phyloP scores from a whole-genome alignment of 2,797 vertebrate genomes.

The Mastacembelus armatus region DNA sequence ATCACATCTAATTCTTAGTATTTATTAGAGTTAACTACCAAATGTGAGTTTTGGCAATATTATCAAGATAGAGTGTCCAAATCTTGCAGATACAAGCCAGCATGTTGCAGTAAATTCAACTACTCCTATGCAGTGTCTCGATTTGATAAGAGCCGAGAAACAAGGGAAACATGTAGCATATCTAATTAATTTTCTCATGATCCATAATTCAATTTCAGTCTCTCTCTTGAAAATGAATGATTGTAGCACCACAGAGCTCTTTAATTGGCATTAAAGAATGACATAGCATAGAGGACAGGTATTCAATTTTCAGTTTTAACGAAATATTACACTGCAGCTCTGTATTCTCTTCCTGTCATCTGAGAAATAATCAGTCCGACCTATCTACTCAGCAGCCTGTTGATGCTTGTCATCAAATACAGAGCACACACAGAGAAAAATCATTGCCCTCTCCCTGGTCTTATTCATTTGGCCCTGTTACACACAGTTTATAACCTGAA shows the following conservation, averaged over 20 bases:
- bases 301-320: constrained; percentile 83
- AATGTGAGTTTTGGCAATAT: constrained; percentile 3
- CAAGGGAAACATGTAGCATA: constrained; percentile 64
- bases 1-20: not conserved
- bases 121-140: constrained; percentile 27
- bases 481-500: constrained; percentile 80
- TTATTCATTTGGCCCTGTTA: constrained; percentile 81
- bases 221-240: constrained; percentile 74
- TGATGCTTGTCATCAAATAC: constrained; percentile 80
- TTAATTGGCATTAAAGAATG: constrained; percentile 80
- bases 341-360: constrained; percentile 78
- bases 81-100: constrained; percentile 3
- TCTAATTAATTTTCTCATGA: constrained; percentile 79
- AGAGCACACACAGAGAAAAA: constrained; percentile 72
- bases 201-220: constrained; percentile 79
- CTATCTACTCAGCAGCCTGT: constrained; percentile 72
- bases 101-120: constrained; percentile 31
- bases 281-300: constrained; percentile 79
- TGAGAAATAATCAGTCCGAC: constrained; percentile 81
- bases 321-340: constrained; percentile 76
- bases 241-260: constrained; percentile 67
- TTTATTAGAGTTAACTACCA: not conserved
- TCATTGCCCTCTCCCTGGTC: constrained; percentile 73
- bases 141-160: constrained; percentile 63
- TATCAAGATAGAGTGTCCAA: constrained; percentile 6